Base-by-base conservation (phyloP, 2,113 vertebrate species). In the Felis chaus region DNA sequence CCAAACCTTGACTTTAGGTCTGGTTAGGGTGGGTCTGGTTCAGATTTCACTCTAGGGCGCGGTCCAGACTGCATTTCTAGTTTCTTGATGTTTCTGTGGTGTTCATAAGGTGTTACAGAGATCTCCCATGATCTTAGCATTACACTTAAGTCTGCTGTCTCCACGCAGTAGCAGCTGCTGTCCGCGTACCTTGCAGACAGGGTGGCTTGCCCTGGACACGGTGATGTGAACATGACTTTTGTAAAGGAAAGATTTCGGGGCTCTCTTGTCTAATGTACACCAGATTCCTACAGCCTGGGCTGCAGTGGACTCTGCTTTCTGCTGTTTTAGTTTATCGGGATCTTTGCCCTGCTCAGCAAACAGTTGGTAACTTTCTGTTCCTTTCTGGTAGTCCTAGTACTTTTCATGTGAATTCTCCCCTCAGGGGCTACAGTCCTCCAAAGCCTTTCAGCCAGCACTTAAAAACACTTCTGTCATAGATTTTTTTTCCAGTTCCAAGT, bases 111-210 rank as follows among this genome's bases (percentile, higher is more conserved):
- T 7, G 7, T 29, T 9, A 78, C 16, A 14, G 74, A 48, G 36
- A 0, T 23, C 19, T 53, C 16, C 16, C 7, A 16, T 7, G 39
- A 12, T 14, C 27, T 13, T 27, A 16, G 4, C 48, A 4, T 68
- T 39, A 0, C 21, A 10, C 2, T 27, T 33, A 19, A 14, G 14
- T 29, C 25, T 31, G 4, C 10, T 45, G 13, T 14, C 11, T 33
- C n/a, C 27, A 9, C 4, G 36, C 11, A 2, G 18, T 8, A 31
- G 7, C 1, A 25, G 1, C 11, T 29, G 13, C 3, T 19, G 0
- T 15, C 48, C 61, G 36, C 5, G 8, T 7, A 12, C 18, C 7
- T 55, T 16, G 29, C 73, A 76, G 73, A 48, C 16, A 76, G 0
- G 25, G 4, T 19, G 10, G 39, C 25, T 74, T 45, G 4, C 5